These are phyloP conservation scores for Enteromius fasciolatus DNA, from an alignment of 2,797 vertebrate species.

Conservation along the genomic window DNA sequence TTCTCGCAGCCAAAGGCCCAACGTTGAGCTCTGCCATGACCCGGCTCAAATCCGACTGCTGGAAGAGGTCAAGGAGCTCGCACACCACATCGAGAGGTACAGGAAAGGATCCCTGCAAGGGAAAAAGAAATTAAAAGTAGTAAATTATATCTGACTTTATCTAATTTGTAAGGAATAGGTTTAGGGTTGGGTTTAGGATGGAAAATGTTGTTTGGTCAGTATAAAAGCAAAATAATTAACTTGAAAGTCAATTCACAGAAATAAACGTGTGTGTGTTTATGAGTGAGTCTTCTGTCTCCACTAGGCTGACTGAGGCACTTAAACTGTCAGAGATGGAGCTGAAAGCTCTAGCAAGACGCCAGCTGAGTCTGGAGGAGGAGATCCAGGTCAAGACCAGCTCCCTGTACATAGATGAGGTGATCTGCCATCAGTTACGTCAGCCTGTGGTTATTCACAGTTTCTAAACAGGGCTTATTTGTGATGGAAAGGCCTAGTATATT, in stretches of 20 bases:
- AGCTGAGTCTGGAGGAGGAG: constrained; percentile 86
- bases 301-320: constrained; percentile 78
- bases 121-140: neutral
- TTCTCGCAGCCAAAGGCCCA: constrained; percentile 79
- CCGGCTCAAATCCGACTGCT: constrained; percentile 79
- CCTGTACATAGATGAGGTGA: constrained; percentile 89
- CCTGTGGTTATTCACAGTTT: constrained; percentile 76
- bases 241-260: neutral
- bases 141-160: neutral
- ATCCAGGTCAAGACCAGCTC: constrained; percentile 83
- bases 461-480: constrained; percentile 65
- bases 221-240: neutral
- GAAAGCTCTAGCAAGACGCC: constrained; percentile 76
- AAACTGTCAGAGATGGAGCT: constrained; percentile 78
- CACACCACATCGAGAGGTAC: constrained; percentile 78
- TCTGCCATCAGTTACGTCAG: constrained; percentile 83
- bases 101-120: neutral
- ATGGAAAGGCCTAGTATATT: neutral
- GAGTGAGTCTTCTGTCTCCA: neutral
- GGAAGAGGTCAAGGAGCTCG: constrained; percentile 82
- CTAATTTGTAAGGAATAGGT: neutral
- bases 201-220: neutral
- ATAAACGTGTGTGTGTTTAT: neutral
- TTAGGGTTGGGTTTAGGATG: neutral
- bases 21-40: constrained; percentile 85